Conservation (phyloP, 1,140 invertebrate genomes). For the Lasioglossum albipes region DNA sequence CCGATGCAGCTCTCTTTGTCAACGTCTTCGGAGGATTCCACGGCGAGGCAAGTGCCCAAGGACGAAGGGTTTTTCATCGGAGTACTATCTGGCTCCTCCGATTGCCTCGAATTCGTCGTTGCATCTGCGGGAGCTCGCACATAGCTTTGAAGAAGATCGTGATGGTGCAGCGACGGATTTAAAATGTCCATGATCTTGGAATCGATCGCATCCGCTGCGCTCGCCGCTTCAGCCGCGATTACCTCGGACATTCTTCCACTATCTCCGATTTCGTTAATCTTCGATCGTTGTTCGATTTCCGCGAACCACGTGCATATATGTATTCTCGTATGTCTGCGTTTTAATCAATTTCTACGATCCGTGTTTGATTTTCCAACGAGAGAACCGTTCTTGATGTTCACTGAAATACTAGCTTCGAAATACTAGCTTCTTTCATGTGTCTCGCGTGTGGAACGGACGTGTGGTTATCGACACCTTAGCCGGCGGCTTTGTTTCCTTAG, state of each 20-base stretch:
- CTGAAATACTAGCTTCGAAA: background rate
- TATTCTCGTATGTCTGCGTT: too few species aligned
- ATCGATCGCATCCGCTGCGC: constrained; percentile 39
- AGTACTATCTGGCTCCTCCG: constrained; percentile 1
- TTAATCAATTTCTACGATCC: too few species aligned
- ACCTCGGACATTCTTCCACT: background rate
- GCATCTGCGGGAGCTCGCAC: constrained; percentile 83
- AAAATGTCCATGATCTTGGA: constrained; percentile 71
- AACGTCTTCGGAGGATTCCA: constrained; percentile 11
- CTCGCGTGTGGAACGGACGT: constrained; percentile 51
- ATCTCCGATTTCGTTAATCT: background rate
- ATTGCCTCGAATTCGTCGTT: constrained; percentile 47
- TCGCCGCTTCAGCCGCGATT: background rate
- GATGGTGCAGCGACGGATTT: constrained; percentile 81
- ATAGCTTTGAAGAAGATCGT: constrained; percentile 88
- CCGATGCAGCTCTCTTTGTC: constrained; percentile 9
- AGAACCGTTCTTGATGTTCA: background rate
- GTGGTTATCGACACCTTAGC: constrained; percentile 76
- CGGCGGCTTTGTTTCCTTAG: constrained; percentile 74
- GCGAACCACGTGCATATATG: too few species aligned
- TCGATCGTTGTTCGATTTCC: background rate
- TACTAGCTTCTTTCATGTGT: background rate
- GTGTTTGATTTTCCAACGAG: background rate
- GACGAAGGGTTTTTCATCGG: constrained; percentile 6
- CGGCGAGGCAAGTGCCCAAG: background rate